These are phyloP conservation scores for Gymnarchus niloticus DNA, from an alignment of 2,113 vertebrate species.

Conservation along the genomic window DNA sequence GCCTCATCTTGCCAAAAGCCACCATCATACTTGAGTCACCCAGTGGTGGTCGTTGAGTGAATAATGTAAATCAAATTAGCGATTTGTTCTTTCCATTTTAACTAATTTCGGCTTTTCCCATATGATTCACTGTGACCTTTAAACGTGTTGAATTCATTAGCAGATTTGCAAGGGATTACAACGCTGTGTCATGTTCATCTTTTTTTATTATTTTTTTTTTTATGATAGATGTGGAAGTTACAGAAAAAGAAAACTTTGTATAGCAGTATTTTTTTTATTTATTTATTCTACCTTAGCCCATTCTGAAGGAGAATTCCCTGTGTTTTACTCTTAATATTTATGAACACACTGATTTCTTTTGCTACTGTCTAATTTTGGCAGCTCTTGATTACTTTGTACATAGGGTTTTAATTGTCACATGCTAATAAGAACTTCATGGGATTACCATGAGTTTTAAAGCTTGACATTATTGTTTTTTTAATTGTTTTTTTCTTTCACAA, in stretches of 20 bases:
- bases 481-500: neutral
- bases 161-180: conserved; percentile 23
- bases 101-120: conserved; percentile 19
- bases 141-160: conserved; percentile 27
- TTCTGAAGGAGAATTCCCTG: neutral
- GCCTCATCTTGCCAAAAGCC: neutral
- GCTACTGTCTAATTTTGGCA: neutral
- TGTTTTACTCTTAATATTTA: neutral
- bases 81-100: neutral
- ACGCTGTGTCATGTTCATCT: conserved; percentile 18
- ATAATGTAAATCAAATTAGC: conserved; percentile 6
- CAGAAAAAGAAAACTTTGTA: neutral
- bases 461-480: neutral
- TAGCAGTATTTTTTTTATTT: neutral
- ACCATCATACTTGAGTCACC: neutral
- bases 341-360: neutral
- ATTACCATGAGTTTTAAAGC: neutral
- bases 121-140: conserved; percentile 11
- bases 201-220: conserved; percentile 19
- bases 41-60: neutral
- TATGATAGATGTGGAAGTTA: neutral
- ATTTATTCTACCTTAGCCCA: neutral
- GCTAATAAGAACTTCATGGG: neutral
- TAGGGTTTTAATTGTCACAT: neutral
- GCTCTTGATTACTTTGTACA: neutral